phyloP scores from a whole-genome alignment of 2,888 invertebrate species.

The Chrysina gloriosa region DNA sequence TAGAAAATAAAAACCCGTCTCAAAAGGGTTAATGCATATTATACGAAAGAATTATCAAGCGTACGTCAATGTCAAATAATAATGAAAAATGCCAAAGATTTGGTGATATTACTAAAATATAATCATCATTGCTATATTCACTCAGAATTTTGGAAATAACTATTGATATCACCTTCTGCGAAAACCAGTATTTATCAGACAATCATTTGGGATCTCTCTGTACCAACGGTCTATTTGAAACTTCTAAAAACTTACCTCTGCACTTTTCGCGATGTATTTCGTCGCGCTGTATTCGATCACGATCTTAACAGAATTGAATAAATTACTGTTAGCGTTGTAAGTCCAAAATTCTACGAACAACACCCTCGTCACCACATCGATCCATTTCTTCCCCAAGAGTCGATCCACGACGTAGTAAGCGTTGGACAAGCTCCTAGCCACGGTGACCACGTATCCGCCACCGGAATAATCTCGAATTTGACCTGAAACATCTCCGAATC shows the following conservation, averaged over 20 bases:
- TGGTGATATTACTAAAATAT: too few relatives aligned
- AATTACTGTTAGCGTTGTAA: constrained; percentile 50
- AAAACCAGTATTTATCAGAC: too few relatives aligned
- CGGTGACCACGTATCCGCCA: constrained; percentile 47
- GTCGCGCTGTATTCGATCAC: constrained; percentile 47
- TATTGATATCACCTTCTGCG: too few relatives aligned
- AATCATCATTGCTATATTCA: too few relatives aligned
- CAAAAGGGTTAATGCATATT: too few relatives aligned
- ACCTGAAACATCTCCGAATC: constrained; percentile 38
- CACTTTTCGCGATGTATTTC: background rate
- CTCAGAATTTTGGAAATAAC: too few relatives aligned
- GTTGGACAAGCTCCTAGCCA: constrained; percentile 47
- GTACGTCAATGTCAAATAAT: too few relatives aligned
- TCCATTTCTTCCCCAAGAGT: constrained; percentile 44
- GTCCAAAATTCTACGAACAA: constrained; percentile 49
- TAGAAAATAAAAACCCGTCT: too few relatives aligned
- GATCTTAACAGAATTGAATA: constrained; percentile 47
- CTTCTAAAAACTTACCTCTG: constrained; percentile 20
- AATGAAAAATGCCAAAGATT: too few relatives aligned
- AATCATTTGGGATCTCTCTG: too few relatives aligned
- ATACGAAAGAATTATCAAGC: too few relatives aligned
- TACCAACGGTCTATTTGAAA: background rate
- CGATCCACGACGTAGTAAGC: constrained; percentile 46
- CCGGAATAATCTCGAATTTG: constrained; percentile 45
- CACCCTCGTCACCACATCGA: constrained; percentile 46